Percentiles rank a stretch among this genome's conserved stretches.
phyloP scores from a whole-genome alignment of 1,140 invertebrate genomes.

The Trachymyrmex septentrionalis region DNA sequence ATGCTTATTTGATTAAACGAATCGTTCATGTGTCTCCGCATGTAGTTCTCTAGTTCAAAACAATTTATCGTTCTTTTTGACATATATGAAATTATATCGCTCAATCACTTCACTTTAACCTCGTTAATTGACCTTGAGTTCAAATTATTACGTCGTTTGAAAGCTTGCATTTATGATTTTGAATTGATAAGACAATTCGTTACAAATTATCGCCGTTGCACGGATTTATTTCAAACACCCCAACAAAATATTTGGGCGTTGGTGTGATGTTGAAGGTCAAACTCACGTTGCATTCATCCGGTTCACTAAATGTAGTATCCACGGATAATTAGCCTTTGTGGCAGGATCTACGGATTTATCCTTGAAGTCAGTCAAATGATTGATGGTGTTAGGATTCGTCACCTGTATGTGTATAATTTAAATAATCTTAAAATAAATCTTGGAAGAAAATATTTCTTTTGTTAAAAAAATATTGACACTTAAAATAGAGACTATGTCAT shows the following conservation, averaged over 20 bases:
- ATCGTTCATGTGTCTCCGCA: neutral
- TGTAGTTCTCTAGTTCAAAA: neutral
- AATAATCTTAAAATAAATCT: slow-evolving; percentile 4
- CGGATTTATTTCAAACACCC: neutral
- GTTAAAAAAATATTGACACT: neutral
- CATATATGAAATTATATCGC: neutral
- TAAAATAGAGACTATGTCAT: neutral
- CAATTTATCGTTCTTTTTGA: slow-evolving; percentile 22
- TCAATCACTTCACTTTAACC: neutral
- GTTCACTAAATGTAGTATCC: slow-evolving; percentile 87
- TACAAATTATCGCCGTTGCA: neutral
- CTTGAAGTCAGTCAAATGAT: slow-evolving; percentile 88
- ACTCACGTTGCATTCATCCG: slow-evolving; percentile 87
- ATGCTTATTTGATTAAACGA: slow-evolving; percentile 27
- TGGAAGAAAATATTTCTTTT: neutral
- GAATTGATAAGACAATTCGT: neutral
- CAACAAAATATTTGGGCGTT: neutral
- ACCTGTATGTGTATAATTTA: slow-evolving; percentile 75
- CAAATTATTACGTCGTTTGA: slow-evolving; percentile 24
- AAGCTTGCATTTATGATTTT: neutral
- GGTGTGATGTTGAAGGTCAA: neutral
- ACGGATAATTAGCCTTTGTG: slow-evolving; percentile 89
- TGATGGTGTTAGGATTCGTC: slow-evolving; percentile 88
- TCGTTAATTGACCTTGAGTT: slow-evolving; percentile 21
- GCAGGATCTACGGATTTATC: slow-evolving; percentile 88